These are phyloP conservation scores for Podarcis muralis DNA, from an alignment of 2,113 vertebrate species.

Conservation along the genomic window DNA sequence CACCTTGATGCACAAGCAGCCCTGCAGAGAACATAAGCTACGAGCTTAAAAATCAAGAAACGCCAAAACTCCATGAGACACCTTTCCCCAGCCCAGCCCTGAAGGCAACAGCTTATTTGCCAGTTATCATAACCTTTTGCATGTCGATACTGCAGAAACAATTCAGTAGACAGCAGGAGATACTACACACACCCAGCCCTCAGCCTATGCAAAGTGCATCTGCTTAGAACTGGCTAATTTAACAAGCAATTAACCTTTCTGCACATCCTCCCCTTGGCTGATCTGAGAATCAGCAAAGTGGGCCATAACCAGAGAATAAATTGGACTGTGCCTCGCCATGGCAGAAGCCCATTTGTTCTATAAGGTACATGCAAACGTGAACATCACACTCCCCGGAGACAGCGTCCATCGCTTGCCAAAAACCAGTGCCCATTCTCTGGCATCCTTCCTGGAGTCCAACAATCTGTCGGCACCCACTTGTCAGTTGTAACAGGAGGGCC, in stretches of 20 bases:
- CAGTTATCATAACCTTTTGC: not conserved
- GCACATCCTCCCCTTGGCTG: not conserved
- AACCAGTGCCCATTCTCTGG: not conserved
- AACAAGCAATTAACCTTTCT: conserved; percentile 49
- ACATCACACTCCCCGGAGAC: not conserved
- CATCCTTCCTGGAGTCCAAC: not conserved
- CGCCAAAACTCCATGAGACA: accelerated
- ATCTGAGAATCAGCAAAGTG: not conserved
- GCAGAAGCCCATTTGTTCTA: not conserved
- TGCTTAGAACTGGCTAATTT: conserved; percentile 7
- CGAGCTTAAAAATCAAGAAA: not conserved
- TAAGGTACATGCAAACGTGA: not conserved
- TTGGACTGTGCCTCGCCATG: not conserved
- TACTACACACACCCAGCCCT: not conserved
- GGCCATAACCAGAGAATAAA: not conserved
- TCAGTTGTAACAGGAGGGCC: not conserved
- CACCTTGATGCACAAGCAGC: not conserved
- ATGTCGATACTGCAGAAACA: accelerated
- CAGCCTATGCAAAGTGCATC: conserved; percentile 22
- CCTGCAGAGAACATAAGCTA: not conserved
- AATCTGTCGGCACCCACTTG: not conserved
- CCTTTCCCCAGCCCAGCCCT: not conserved
- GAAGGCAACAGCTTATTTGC: not conserved
- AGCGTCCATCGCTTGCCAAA: no score
- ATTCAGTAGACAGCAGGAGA: not conserved